These are phyloP conservation scores for Scomber japonicus DNA, from an alignment of 2,113 vertebrate genomes.

Conservation along the genomic window DNA sequence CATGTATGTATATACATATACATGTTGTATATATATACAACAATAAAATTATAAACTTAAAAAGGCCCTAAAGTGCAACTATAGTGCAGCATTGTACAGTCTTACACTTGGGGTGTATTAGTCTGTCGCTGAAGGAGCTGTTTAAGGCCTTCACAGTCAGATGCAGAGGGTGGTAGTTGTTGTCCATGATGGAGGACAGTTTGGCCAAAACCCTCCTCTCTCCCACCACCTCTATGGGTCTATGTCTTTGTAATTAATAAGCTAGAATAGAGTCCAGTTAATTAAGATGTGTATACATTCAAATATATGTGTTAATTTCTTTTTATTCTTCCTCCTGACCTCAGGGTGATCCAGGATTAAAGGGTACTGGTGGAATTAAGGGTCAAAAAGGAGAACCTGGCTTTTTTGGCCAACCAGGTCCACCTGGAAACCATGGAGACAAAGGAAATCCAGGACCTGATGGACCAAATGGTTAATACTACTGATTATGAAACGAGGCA, in stretches of 20 bases:
- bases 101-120: no score
- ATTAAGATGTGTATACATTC: not conserved
- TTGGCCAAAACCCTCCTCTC: no score
- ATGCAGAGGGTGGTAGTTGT: no score
- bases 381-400: conserved; percentile 74
- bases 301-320: not conserved
- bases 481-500: not conserved
- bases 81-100: no score
- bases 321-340: not conserved
- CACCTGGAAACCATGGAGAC: conserved; percentile 50
- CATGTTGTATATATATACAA: no score
- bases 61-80: no score
- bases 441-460: conserved; percentile 62
- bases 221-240: no score
- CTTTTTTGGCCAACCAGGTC: conserved; percentile 39
- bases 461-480: conserved; percentile 62
- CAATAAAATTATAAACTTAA: no score
- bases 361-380: not conserved
- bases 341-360: conserved; percentile 69
- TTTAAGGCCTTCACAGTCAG: no score
- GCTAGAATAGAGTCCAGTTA: not conserved
- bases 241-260: not conserved
- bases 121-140: no score
- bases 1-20: no score
- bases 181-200: no score